These are phyloP conservation scores for Pristionchus pacificus DNA, from an alignment of 1,140 invertebrate genomes.

Conservation along the genomic window DNA sequence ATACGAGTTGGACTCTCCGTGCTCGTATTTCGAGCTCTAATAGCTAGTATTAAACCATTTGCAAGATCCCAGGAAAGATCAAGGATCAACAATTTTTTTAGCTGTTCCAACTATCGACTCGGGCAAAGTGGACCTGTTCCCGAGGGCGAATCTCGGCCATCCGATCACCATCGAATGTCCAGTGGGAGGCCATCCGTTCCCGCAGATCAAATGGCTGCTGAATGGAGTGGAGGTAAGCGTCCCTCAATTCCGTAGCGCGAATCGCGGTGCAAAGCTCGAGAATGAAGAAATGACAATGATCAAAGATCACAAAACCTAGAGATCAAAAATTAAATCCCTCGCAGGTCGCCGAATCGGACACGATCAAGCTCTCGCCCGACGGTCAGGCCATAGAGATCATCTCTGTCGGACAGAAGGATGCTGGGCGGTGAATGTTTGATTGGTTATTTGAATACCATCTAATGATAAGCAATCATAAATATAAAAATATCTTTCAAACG, in stretches of 20 bases:
- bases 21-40: no score
- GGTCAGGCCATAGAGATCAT: background rate
- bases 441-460: no score
- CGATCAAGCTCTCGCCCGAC: background rate
- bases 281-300: background rate
- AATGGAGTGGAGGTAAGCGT: slow-evolving; percentile 41
- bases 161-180: slow-evolving; percentile 60
- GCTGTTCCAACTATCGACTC: slow-evolving; percentile 37
- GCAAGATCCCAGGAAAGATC: no score
- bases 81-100: slow-evolving; percentile 26
- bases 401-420: background rate
- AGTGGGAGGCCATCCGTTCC: slow-evolving; percentile 68
- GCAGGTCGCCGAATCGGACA: background rate
- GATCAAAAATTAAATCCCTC: no score
- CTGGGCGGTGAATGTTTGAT: no score
- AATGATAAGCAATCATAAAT: no score
- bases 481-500: no score
- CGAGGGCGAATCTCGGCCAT: slow-evolving; percentile 34
- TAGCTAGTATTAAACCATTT: no score
- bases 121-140: slow-evolving; percentile 17
- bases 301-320: no score
- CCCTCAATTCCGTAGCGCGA: no score
- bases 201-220: slow-evolving; percentile 72
- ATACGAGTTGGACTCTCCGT: no score
- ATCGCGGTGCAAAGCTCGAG: no score